These are phyloP conservation scores for Pristis pectinata DNA, from an alignment of 2,797 vertebrate genomes.

Conservation along the genomic window DNA sequence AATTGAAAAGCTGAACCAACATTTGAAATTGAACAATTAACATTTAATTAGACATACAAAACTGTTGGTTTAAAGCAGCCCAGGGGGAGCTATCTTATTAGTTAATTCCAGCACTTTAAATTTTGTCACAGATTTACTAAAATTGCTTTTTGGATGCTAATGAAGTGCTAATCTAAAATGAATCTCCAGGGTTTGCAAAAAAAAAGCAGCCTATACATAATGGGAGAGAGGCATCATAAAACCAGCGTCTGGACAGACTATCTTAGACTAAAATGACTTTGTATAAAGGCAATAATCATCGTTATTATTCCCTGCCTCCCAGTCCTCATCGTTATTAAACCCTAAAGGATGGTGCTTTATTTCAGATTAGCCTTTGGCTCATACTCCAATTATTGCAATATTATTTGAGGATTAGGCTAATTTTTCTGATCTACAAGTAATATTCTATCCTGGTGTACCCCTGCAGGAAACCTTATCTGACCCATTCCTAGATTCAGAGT, in stretches of 20 bases:
- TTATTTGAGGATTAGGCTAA: neutral
- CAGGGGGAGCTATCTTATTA: neutral
- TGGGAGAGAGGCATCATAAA: neutral
- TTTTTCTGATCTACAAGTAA: neutral
- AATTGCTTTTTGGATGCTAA: slow-evolving; percentile 33
- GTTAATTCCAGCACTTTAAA: slow-evolving; percentile 28
- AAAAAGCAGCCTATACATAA: neutral
- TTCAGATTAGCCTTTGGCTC: slow-evolving; percentile 23
- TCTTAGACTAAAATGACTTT: neutral
- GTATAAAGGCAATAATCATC: neutral
- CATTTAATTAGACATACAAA: slow-evolving; percentile 22
- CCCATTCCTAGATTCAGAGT: neutral
- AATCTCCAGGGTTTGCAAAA: neutral
- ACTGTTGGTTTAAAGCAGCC: slow-evolving; percentile 28
- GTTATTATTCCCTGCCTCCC: neutral
- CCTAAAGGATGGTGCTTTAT: slow-evolving; percentile 1
- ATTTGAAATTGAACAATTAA: slow-evolving; percentile 14
- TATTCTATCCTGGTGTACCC: neutral
- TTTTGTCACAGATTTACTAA: slow-evolving; percentile 34
- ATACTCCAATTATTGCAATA: slow-evolving; percentile 11
- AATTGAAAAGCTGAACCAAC: neutral
- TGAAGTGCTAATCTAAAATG: slow-evolving; percentile 36
- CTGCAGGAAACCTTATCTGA: slow-evolving; percentile 11
- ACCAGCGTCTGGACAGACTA: neutral
- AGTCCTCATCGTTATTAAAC: neutral